Evolutionary conservation across 2,888 invertebrate genomes (phyloP).

Genomic region (Meiosimyza platycephala): DNA sequence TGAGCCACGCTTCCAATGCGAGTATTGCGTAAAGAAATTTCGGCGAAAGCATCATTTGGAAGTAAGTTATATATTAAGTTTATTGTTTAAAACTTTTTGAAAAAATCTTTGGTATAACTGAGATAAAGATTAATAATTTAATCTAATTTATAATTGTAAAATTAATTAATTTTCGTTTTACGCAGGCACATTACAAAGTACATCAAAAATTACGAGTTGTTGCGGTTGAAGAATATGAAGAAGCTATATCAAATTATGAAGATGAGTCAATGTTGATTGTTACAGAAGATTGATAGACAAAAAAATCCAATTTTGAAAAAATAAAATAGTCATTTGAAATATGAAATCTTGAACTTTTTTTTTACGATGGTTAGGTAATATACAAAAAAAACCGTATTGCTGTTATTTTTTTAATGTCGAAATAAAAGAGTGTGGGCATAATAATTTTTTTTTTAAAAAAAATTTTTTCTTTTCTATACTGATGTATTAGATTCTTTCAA

Average conservation of each 20-base stretch:
- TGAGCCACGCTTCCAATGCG: constrained; percentile 51
- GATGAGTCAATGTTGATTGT: not conserved
- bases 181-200: constrained; percentile 50
- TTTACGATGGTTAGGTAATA: too few species aligned
- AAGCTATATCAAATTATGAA: not conserved
- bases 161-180: constrained; percentile 24
- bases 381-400: too few species aligned
- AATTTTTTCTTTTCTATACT: too few species aligned
- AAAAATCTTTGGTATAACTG: too few species aligned
- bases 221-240: not conserved
- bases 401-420: too few species aligned
- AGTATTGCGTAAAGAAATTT: constrained; percentile 52
- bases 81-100: not conserved
- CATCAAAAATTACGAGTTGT: constrained; percentile 43
- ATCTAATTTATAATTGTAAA: not conserved
- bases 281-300: too few species aligned
- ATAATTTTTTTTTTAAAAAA: too few species aligned
- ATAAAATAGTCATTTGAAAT: too few species aligned
- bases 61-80: constrained; percentile 36
- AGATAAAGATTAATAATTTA: too few species aligned
- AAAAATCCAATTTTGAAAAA: not conserved
- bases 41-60: constrained; percentile 56
- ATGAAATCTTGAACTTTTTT: too few species aligned
- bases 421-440: too few species aligned
- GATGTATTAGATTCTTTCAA: too few species aligned